Conservation (phyloP, 2,113 vertebrate genomes). For the Craseonycteris thonglongyai region DNA sequence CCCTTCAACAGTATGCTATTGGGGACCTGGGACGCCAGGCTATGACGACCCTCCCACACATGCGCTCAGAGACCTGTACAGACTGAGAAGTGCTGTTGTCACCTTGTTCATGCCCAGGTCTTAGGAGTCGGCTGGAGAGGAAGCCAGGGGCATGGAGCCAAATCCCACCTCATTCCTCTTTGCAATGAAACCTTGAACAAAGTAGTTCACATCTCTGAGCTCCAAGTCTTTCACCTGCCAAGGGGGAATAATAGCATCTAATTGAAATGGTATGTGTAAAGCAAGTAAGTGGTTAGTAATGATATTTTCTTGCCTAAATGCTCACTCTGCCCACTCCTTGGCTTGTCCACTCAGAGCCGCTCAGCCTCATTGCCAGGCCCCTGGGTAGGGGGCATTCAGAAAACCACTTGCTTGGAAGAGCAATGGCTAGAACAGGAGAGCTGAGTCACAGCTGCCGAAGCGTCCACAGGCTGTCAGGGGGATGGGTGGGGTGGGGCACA, state of each 20-base stretch:
- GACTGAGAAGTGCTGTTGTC: neutral
- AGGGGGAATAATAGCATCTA: neutral
- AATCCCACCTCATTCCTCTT: neutral
- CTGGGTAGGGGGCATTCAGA: neutral
- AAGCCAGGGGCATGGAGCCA: neutral
- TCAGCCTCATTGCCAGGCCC: neutral
- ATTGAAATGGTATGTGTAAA: neutral
- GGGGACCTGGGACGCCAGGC: neutral
- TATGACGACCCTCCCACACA: rapidly evolving
- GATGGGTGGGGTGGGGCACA: rapidly evolving
- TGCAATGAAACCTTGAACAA: neutral
- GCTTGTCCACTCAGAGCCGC: neutral
- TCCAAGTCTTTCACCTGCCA: neutral
- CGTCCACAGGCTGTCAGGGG: neutral
- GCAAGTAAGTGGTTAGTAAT: neutral
- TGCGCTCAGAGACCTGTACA: neutral
- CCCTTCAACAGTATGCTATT: neutral
- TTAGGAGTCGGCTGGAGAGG: neutral
- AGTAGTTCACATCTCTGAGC: neutral
- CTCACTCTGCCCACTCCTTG: neutral
- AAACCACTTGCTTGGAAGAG: neutral
- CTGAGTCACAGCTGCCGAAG: neutral
- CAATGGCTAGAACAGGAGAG: neutral
- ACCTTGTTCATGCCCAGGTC: neutral
- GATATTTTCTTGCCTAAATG: neutral